Base-by-base conservation (phyloP, 2,113 vertebrate species). In the human (Homo sapiens) region DNA sequence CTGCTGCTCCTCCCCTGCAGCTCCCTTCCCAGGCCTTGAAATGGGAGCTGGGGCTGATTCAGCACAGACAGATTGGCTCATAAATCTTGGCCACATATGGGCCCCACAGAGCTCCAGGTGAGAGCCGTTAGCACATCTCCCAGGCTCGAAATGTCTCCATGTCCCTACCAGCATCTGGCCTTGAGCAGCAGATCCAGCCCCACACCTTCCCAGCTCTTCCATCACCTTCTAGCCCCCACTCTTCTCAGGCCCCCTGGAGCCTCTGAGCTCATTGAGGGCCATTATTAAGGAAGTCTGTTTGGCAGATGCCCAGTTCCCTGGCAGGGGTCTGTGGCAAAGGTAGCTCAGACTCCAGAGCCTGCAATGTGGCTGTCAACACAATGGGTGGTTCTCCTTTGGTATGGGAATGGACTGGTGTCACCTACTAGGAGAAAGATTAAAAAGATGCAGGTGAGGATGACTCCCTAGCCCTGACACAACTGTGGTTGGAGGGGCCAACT, bases 181-280 rank as follows among this genome's bases (percentile, higher is more conserved):
- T 5, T 5, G 1, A n/a, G 32, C n/a, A 6, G 14, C 50, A 78
- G 13, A 16, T 52, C 30, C 17, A 25, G 3, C 35, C 70, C 23
- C 3, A 5, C 3, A 0, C 13, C 4, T 3, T 32, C 27, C 17
- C 6, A 3, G 14, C 76, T 25, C 27, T 45, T n/a, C 59, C n/a
- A 18, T 18, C 25, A 27, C 7, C 12, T 89, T 55, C 85, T 17
- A 40, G 66, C 66, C 1, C 20, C 20, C 0, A 20, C 35, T 50
- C 83, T 94, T 66, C 90, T 70, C 18, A 13, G 80, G 55, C 23
- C 32, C 11, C 86, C 23, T 16, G 25, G 14, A 73, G 20, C 48
- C 48, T 38, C 61, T 32, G 61, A 64, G 27, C 27, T 32, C 27
- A 64, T 32, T 78, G 18, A 9, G 48, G 45, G 59, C 14, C 57